A percentile compares a stretch with the other conserved stretches of the same genome.
Evolutionary conservation across 2,888 invertebrate genomes (phyloP).

Genomic region (Lamellibrachia columna): DNA sequence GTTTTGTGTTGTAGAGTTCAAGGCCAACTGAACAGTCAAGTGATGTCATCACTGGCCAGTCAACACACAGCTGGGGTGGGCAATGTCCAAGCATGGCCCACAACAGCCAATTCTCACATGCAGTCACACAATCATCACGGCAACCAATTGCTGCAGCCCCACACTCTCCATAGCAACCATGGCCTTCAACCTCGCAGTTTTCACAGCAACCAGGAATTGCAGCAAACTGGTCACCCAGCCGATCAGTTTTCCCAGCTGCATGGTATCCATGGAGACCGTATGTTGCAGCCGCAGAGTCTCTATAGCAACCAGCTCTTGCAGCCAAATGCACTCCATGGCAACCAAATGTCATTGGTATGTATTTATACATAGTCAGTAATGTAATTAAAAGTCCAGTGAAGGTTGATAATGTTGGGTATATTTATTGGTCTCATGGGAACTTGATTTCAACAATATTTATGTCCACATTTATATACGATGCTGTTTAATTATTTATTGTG

Average conservation of each 20-base stretch:
- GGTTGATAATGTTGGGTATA: not conserved
- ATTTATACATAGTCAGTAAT: not conserved
- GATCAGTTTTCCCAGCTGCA: not conserved
- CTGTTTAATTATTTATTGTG: not conserved
- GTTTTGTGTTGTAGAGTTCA: not conserved
- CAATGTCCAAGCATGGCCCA: not conserved
- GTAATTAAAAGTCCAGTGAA: too few species aligned
- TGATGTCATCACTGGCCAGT: not conserved
- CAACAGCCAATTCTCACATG: not conserved
- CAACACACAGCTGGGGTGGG: not conserved
- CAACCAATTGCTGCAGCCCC: not conserved
- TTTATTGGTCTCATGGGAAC: not conserved
- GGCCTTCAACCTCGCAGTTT: not conserved
- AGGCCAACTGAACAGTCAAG: not conserved
- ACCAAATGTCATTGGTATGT: not conserved
- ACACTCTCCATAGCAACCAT: not conserved
- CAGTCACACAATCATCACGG: not conserved
- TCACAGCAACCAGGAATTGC: not conserved
- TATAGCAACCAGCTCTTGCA: not conserved
- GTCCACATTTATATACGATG: not conserved
- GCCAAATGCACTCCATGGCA: not conserved
- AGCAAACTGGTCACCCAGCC: not conserved
- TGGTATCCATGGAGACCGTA: not conserved
- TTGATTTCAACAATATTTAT: not conserved
- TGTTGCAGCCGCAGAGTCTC: not conserved